Base-by-base conservation (phyloP, 1,140 invertebrate genomes). In the Chironomus tepperi region DNA sequence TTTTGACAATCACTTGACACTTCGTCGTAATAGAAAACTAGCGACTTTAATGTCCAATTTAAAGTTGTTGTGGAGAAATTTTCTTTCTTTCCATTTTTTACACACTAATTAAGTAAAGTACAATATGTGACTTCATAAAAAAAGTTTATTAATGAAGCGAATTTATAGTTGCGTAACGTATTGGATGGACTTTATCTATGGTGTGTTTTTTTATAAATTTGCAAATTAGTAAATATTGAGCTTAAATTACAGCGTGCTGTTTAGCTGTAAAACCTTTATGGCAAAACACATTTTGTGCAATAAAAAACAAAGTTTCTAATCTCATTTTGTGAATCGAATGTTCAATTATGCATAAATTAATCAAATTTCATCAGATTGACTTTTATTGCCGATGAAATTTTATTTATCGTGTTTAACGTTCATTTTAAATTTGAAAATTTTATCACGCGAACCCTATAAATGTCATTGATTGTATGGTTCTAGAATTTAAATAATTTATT, bases 1-100 rank as follows among this genome's bases (percentile, higher is more conserved):
- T 70, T 70, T 70, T 70, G 65, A 70, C 65, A 70, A 21, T 70
- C 65, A 70, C 19, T 70, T 70, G 65, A 16, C 65, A 70, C 65
- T 21, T 16, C 15, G 16, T 2, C 9, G 9, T 12, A 57, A n/a
- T 12, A 57, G n/a, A 57, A 57, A 57, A 57, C n/a, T 7, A n/a
- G 47, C 47, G n/a, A 57, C 47, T 10, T 57, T 10, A 10, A 12
- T 57, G 9, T 12, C 47, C 9, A 57, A 57, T 12, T 57, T n/a
- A 57, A n/a, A 57, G 10, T 12, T 57, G 10, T 57, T 57, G 47
- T n/a, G 2, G 47, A n/a, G 47, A 10, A 57, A 57, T 57, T 57
- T 34, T 34, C 24, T 34, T 34, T 34, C 24, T 34, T 34, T 34
- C 24, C 24, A 34, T 34, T 34, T 34, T 34, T 34, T 34, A 34